A percentile compares a stretch with the other conserved stretches of the same genome.
Conservation (phyloP, 2,113 vertebrate species). For the Myotis davidii region DNA sequence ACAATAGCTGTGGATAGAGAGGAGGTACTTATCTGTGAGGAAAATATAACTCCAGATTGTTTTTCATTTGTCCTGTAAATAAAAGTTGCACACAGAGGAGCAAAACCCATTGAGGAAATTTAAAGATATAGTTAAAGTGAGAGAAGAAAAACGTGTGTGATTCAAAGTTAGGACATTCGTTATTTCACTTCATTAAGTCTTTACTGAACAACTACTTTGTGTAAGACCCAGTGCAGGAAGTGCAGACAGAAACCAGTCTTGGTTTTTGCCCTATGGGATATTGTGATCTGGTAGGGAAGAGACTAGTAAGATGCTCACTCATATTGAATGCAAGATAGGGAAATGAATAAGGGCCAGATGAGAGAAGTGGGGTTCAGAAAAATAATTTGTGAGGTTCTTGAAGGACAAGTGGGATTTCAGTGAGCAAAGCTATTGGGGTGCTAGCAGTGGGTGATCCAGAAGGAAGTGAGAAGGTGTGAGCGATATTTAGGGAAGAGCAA, state of each 20-base stretch:
- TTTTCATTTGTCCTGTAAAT: conserved; percentile 42
- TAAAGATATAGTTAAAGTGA: neutral
- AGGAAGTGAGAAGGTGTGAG: neutral
- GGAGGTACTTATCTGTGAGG: neutral
- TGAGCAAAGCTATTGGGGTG: neutral
- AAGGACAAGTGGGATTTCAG: neutral
- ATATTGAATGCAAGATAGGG: neutral
- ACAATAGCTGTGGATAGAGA: neutral
- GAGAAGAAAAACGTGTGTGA: neutral
- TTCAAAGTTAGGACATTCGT: neutral
- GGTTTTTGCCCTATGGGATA: neutral
- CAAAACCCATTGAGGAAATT: neutral
- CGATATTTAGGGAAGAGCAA: neutral
- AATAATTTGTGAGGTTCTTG: neutral
- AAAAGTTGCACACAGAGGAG: neutral
- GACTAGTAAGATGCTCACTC: neutral
- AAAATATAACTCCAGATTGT: neutral
- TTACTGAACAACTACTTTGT: neutral
- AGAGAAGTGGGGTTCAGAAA: neutral
- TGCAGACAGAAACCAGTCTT: neutral
- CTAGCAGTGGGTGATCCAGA: too few relatives aligned
- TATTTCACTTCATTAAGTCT: neutral
- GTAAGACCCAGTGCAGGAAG: neutral
- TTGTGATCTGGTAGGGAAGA: neutral
- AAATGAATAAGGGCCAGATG: neutral